These are phyloP conservation scores for Plotosus lineatus DNA, from an alignment of 2,113 vertebrate genomes.

Conservation along the genomic window DNA sequence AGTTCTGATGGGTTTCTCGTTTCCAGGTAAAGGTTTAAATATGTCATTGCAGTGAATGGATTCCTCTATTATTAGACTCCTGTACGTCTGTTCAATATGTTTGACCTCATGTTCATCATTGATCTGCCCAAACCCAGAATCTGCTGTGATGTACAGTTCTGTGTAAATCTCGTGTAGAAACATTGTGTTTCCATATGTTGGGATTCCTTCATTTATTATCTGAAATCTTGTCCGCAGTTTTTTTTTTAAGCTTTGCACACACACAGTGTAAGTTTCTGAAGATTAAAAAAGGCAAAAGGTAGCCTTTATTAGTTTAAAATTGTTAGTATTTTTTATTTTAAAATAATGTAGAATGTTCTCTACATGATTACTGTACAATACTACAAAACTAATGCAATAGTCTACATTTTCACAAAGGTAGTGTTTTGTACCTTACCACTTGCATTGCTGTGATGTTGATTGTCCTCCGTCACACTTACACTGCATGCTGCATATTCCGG, in stretches of 20 bases:
- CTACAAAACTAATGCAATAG: neutral
- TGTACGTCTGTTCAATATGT: conserved; percentile 54
- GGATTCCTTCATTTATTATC: conserved; percentile 1
- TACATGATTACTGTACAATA: too few relatives aligned
- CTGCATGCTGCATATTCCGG: neutral
- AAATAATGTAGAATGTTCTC: neutral
- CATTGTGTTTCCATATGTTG: conserved; percentile 27
- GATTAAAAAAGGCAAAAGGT: neutral
- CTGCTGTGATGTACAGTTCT: conserved; percentile 48
- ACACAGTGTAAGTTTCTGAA: neutral
- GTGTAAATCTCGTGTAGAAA: conserved; percentile 56
- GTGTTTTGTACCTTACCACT: neutral
- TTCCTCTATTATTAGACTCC: conserved; percentile 32
- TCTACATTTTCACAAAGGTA: neutral
- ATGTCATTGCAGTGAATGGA: conserved; percentile 23
- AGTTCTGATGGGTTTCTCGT: conserved; percentile 11
- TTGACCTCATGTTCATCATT: conserved; percentile 54
- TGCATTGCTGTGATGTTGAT: neutral
- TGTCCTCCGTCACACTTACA: neutral
- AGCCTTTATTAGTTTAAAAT: neutral
- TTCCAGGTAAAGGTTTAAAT: conserved; percentile 18
- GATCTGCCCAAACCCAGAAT: conserved; percentile 45
- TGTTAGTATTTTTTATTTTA: neutral
- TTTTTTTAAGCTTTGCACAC: neutral
- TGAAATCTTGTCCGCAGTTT: neutral